Conservation (phyloP, 1,140 invertebrate species). For the Brachystomella parvula region DNA sequence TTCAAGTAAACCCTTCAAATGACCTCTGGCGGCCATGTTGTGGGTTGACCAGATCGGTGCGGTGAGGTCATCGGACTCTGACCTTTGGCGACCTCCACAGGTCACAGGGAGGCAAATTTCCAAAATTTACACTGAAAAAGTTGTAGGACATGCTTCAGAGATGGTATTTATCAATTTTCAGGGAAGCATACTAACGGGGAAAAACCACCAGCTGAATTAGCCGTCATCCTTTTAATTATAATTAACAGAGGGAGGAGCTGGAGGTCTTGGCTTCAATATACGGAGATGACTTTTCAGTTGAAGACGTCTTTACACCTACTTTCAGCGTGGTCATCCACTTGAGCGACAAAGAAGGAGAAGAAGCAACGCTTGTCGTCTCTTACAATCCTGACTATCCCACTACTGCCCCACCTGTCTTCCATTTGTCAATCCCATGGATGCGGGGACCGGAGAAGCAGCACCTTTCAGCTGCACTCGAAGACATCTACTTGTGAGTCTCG, state of each 20-base stretch:
- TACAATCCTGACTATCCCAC: constrained; percentile 58
- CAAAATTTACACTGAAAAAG: no score
- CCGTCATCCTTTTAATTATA: constrained; percentile 19
- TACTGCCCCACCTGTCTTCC: constrained; percentile 56
- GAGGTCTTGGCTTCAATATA: constrained; percentile 68
- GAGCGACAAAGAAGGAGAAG: constrained; percentile 39
- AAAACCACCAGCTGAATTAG: no score
- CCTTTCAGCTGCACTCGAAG: constrained; percentile 52
- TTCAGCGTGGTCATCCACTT: constrained; percentile 23
- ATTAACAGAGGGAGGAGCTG: constrained; percentile 58
- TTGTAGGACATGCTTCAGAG: no score
- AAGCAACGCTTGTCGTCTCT: constrained; percentile 52
- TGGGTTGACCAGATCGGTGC: no score
- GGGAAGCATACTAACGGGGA: no score
- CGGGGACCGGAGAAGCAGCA: constrained; percentile 49
- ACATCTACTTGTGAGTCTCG: constrained; percentile 58
- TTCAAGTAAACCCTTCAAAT: no score
- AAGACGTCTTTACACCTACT: constrained; percentile 41
- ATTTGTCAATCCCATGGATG: constrained; percentile 65
- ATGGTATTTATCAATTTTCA: no score
- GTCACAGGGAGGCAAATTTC: no score
- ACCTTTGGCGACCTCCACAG: no score
- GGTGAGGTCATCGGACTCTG: no score
- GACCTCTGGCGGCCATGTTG: no score
- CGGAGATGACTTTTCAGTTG: constrained; percentile 57